A percentile compares a stretch with the other conserved stretches of the same genome.
Conservation (phyloP, 2,797 vertebrate genomes). For the Podargus strigoides region DNA sequence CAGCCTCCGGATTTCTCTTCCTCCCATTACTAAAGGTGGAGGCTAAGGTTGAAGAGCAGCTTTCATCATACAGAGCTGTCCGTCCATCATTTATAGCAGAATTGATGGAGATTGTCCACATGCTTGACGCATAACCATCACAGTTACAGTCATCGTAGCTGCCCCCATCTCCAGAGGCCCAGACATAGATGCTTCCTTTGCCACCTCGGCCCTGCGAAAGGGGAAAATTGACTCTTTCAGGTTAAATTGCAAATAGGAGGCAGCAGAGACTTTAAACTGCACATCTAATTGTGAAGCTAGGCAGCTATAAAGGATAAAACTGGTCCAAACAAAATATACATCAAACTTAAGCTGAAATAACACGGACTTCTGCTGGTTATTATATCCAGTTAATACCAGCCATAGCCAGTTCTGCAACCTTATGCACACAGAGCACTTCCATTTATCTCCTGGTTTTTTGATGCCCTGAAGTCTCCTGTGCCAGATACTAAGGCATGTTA, state of each 20-base stretch:
- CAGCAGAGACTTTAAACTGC: neutral
- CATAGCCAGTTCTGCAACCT: neutral
- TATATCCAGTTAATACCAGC: neutral
- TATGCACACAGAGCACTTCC: neutral
- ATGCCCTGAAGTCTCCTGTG: neutral
- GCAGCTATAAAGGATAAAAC: neutral
- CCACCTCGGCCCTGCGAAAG: slow-evolving; percentile 86
- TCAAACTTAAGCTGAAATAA: neutral
- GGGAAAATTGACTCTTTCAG: neutral
- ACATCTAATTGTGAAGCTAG: neutral
- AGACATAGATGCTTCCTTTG: slow-evolving; percentile 98
- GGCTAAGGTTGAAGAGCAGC: slow-evolving; percentile 96
- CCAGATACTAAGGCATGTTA: neutral
- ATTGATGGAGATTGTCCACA: slow-evolving; percentile 99
- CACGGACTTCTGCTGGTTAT: neutral
- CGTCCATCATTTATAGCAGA: slow-evolving; percentile 97
- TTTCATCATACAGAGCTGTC: slow-evolving; percentile 95
- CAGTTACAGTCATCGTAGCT: slow-evolving; percentile 99
- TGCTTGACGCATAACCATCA: slow-evolving; percentile 96
- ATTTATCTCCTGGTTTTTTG: slow-evolving; percentile 20
- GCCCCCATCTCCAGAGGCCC: slow-evolving; percentile 97
- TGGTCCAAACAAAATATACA: neutral
- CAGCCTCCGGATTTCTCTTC: slow-evolving; percentile 96
- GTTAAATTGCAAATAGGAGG: neutral
- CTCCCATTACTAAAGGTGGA: slow-evolving; percentile 98